A percentile compares a stretch with the other conserved stretches of the same genome.
These are phyloP conservation scores for Scolopax rusticola DNA, from an alignment of 2,797 vertebrate species.

Conservation along the genomic window DNA sequence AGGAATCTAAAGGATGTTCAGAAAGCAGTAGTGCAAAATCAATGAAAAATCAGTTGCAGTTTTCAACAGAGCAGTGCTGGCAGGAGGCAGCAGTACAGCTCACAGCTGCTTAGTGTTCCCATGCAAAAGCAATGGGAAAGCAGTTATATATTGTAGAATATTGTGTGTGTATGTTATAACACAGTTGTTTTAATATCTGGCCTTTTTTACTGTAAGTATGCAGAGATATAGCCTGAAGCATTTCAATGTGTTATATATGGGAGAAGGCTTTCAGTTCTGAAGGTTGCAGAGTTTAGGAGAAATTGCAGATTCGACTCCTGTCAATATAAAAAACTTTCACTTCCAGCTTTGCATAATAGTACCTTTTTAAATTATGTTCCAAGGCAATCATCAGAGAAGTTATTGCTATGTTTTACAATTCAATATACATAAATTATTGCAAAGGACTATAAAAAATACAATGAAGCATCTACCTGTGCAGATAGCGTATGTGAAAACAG, in stretches of 20 bases:
- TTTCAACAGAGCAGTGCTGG: neutral
- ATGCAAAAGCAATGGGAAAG: rapidly evolving
- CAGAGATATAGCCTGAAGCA: neutral
- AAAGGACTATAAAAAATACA: neutral
- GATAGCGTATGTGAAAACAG: neutral
- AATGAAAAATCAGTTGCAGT: neutral
- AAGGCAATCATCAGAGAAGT: neutral
- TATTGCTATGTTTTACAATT: neutral
- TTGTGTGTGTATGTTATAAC: neutral
- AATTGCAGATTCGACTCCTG: neutral
- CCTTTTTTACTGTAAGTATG: neutral
- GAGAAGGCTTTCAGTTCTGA: neutral
- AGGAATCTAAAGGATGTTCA: neutral
- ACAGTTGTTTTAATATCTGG: neutral
- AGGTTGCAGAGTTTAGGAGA: neutral
- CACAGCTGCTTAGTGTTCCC: neutral
- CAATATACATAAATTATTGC: rapidly evolving
- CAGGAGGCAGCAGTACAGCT: neutral
- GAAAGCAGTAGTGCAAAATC: neutral
- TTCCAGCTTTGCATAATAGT: neutral
- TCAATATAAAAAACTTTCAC: neutral
- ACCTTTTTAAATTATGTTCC: neutral
- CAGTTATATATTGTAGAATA: neutral
- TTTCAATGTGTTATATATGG: too few relatives aligned
- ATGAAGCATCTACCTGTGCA: neutral